Evolutionary conservation across 2,797 vertebrate species (phyloP).

Genomic region (Podargus strigoides): DNA sequence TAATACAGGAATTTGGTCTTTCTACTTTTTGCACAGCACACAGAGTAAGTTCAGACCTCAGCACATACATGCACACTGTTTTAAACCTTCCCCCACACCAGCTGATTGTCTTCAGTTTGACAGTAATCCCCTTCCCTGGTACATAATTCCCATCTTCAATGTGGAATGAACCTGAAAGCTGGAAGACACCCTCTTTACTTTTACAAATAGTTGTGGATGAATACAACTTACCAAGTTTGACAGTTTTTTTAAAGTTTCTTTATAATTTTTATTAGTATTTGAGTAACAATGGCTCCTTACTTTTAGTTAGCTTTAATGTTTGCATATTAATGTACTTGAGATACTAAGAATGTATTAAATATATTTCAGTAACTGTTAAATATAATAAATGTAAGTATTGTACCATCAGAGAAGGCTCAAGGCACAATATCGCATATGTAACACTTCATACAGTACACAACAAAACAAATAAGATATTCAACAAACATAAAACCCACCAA

Average conservation of each 20-base stretch:
- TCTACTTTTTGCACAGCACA: background rate
- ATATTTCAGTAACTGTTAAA: background rate
- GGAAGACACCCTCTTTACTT: background rate
- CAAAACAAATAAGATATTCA: background rate
- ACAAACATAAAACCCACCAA: background rate
- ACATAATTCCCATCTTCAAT: background rate
- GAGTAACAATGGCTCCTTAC: background rate
- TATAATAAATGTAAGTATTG: background rate
- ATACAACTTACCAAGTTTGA: background rate
- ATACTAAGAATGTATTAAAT: background rate
- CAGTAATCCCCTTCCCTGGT: background rate
- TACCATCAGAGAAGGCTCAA: background rate
- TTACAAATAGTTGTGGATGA: background rate
- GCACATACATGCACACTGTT: background rate
- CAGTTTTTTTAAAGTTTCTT: background rate
- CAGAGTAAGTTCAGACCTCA: background rate
- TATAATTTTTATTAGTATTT: background rate
- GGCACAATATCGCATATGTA: background rate
- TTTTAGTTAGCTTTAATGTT: background rate
- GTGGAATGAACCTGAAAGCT: background rate
- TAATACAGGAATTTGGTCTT: background rate
- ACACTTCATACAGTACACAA: background rate
- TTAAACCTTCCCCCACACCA: background rate
- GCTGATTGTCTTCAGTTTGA: slow-evolving; percentile 3
- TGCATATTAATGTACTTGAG: background rate